Base-by-base conservation (phyloP, 2,113 vertebrate genomes). In the Platichthys stellatus region DNA sequence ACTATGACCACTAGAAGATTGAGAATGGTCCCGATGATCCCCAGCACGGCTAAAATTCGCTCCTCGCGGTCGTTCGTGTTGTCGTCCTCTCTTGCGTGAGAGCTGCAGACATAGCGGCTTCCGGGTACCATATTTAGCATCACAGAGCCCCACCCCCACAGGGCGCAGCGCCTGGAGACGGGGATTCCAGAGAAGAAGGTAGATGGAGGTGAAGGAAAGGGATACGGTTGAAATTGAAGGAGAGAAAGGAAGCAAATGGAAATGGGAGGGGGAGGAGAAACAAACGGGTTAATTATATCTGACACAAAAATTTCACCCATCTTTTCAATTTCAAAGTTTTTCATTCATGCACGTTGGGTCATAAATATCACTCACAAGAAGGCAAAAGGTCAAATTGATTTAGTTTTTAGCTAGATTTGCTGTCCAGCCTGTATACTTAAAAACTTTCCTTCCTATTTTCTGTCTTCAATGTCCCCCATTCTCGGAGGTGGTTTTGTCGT, bases 1-100 rank as follows among this genome's bases (percentile, higher is more conserved):
- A 95, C 95, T 85, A 96, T 95, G 83, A 96, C 93, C 82, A 96
- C 95, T 13, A 96, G 78, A 38, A 96, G 93, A 81, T 96, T 96
- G 75, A 96, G 94, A 63, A 95, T 83, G 35, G 96, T 96, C 60
- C 95, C 95, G 9, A 95, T 94, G 70, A 95, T 95, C 51, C 92
- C 93, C 88, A 94, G 73, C 74, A 95, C 87, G 23, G 94, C 94
- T 84, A 95, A 72, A 63, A 95, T 89, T 2, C 93, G 76, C 82
- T 94, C 94, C 81, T 95, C 94, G 0, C 83, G 88, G 80, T 95
- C 94, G 60, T 95, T 94, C 5, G 84, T 90, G 45, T 90, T 78
- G 76, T 95, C 92, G 4, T 94, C 93, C 66, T 92, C 91, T 81
- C 74, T 80, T 0, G 76, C 81, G 3, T 92, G 92, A 81, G 84